Evolutionary conservation across 2,113 vertebrate genomes (phyloP).

Genomic region (Myotis lucifugus): DNA sequence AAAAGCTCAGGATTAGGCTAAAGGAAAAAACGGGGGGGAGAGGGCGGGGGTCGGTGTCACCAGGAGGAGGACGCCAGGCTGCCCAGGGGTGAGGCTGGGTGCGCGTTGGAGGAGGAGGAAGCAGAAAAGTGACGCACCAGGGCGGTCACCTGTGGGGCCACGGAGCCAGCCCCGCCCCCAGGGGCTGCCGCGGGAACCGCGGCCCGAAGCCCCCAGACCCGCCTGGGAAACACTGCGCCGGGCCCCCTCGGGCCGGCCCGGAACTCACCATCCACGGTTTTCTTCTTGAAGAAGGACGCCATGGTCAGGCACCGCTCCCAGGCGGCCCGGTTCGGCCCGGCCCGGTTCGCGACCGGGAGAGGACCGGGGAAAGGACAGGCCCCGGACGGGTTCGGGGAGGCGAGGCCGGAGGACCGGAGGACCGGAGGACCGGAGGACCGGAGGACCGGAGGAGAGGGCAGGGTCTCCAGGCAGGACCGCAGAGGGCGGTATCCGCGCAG

Average conservation of each 20-base stretch:
- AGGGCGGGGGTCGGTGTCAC: fast-evolving
- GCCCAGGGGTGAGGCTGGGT: neutral
- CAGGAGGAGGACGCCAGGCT: fast-evolving
- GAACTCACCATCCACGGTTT: constrained; percentile 95
- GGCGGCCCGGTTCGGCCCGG: constrained; percentile 1
- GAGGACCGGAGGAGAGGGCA: neutral
- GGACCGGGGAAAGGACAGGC: neutral
- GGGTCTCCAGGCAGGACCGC: constrained; percentile 24
- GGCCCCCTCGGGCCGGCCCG: neutral
- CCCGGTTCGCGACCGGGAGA: constrained; percentile 32
- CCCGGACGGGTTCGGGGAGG: constrained; percentile 32
- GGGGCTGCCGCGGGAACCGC: neutral
- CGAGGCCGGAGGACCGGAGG: too few species aligned
- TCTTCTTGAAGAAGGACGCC: constrained; percentile 97
- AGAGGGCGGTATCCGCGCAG: neutral
- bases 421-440: too few species aligned
- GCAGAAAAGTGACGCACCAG: neutral
- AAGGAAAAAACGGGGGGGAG: neutral
- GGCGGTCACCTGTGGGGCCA: constrained; percentile 67
- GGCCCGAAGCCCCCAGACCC: neutral
- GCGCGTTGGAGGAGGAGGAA: neutral
- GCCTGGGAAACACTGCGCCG: neutral
- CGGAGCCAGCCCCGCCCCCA: neutral
- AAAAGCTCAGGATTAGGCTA: neutral
- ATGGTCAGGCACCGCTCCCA: constrained; percentile 80